Percentiles rank a stretch among this genome's conserved stretches.
These are phyloP conservation scores for Eriosoma lanigerum DNA, from an alignment of 1,140 invertebrate genomes.

Conservation along the genomic window DNA sequence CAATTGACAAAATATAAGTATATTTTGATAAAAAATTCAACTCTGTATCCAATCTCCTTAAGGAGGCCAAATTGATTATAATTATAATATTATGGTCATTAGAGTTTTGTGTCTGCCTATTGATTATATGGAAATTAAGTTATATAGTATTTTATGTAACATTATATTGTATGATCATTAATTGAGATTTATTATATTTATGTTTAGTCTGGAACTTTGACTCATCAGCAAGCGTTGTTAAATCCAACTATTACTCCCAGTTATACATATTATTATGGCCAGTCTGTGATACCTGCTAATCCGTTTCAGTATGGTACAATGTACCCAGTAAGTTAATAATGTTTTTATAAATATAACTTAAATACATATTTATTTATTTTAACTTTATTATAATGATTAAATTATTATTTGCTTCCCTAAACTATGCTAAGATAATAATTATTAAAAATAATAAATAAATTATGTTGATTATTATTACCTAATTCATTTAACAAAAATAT, in stretches of 20 bases:
- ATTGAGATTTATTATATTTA: constrained; percentile 33
- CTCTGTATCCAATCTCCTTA: no score
- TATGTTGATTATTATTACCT: no score
- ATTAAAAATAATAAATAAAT: not conserved
- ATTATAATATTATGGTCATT: no score
- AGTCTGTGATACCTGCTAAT: constrained; percentile 69
- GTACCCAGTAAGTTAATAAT: constrained; percentile 64
- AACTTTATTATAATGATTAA: not conserved
- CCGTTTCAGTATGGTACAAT: constrained; percentile 71
- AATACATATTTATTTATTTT: not conserved
- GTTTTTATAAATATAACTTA: not conserved
- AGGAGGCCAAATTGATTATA: no score
- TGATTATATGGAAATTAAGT: no score
- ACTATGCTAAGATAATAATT: not conserved
- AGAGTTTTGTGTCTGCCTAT: no score
- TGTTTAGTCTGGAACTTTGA: constrained; percentile 63
- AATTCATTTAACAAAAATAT: no score
- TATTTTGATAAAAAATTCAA: no score
- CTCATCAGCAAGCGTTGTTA: constrained; percentile 66
- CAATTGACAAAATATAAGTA: no score
- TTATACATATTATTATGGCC: constrained; percentile 65
- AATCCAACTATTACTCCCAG: constrained; percentile 64
- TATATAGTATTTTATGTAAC: not conserved
- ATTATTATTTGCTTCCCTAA: constrained; percentile 17
- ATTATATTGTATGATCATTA: not conserved